Conservation (phyloP, 2,113 vertebrate genomes). For the Probosciger aterrimus region DNA sequence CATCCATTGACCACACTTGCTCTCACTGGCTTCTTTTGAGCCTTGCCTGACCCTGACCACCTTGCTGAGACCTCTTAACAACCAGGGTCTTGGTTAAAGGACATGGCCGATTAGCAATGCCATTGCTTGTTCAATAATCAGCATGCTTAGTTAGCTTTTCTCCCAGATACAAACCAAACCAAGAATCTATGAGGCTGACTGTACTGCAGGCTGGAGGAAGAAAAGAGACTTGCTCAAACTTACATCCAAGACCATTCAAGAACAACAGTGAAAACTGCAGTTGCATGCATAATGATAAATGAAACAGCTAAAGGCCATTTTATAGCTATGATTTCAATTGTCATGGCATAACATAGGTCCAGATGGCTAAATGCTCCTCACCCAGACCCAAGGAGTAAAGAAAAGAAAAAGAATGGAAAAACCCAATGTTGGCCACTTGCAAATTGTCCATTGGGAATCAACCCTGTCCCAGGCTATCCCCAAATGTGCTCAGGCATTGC, state of each 20-base stretch:
- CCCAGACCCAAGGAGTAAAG: neutral
- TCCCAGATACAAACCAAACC: neutral
- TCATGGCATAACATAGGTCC: neutral
- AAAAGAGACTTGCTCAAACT: neutral
- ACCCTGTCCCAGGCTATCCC: neutral
- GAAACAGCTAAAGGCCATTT: neutral
- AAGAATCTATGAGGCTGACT: neutral
- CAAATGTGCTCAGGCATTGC: neutral
- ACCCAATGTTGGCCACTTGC: fast-evolving
- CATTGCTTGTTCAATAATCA: neutral
- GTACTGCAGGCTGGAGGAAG: neutral
- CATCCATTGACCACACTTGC: neutral
- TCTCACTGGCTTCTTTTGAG: neutral
- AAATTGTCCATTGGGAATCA: neutral
- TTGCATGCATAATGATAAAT: neutral
- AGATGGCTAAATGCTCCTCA: neutral
- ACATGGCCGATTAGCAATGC: neutral
- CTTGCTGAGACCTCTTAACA: neutral
- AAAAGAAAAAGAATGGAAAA: neutral
- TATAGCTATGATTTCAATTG: neutral
- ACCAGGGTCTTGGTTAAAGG: neutral
- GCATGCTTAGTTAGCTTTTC: neutral
- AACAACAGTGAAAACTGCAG: neutral
- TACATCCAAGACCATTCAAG: neutral
- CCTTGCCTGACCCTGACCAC: neutral